These are phyloP conservation scores for Empidonax alnorum DNA, from an alignment of 2,113 vertebrate genomes.

Conservation along the genomic window DNA sequence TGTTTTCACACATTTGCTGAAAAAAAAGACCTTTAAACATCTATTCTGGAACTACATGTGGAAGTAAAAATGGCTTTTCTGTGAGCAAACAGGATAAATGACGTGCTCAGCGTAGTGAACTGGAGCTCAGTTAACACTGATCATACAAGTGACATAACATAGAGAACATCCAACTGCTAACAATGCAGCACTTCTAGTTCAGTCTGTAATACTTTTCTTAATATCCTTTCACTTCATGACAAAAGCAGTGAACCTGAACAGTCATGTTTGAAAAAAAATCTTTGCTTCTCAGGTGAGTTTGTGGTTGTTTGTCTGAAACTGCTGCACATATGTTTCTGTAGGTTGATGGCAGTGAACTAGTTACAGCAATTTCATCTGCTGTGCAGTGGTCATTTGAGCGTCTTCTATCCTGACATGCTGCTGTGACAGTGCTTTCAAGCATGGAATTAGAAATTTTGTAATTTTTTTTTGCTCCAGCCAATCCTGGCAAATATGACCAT, in stretches of 20 bases:
- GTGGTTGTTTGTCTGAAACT: background rate
- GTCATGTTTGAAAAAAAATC: background rate
- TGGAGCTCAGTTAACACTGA: background rate
- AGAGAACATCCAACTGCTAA: background rate
- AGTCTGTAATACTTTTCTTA: background rate
- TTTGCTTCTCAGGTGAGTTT: background rate
- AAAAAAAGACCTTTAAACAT: background rate
- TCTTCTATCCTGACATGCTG: background rate
- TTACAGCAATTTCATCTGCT: background rate
- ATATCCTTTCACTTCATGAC: background rate
- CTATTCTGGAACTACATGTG: background rate
- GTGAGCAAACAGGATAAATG: background rate
- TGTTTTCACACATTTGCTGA: background rate
- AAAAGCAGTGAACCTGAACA: background rate
- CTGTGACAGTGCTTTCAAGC: background rate
- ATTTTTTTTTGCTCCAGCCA: background rate
- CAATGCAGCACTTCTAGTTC: background rate
- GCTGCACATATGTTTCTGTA: background rate
- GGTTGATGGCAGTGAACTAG: background rate
- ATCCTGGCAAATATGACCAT: background rate
- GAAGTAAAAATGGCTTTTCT: background rate
- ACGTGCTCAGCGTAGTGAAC: background rate
- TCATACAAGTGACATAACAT: background rate
- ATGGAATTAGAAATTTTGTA: background rate
- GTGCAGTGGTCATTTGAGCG: background rate